Evolutionary conservation across 2,113 vertebrate species (phyloP), one percentile per base, ranked within the genome.

Genomic region (Sprattus sprattus): DNA sequence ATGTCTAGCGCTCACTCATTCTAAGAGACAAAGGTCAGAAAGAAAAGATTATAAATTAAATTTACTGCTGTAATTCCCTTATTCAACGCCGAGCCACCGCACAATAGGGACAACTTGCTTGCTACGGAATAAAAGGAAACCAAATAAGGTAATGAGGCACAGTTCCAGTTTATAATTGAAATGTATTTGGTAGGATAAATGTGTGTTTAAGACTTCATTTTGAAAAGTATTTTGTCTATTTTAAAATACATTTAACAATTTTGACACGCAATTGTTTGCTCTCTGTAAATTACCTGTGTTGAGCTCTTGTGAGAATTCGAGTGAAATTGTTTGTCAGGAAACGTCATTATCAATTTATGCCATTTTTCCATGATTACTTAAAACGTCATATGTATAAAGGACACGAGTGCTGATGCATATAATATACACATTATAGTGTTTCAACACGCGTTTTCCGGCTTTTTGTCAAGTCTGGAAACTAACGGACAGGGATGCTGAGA

Each of bases 11-110:
- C 94, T 95, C 95, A 93, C 94, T 90, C 91, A 94, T 93, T 95
- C 91, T 88, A 90, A 92, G 92, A 95, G 93, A 95, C 96, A 96
- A 97, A 97, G 96, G 97, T 97, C 96, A 96, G 93, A 92, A 95
- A 96, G 94, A 95, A 96, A 95, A 93, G 95, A 96, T 96, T 96
- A 95, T 95, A 97, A 96, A 95, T 96, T 93, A 91, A 93, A 93
- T 94, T 92, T 92, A 93, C 91, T 85, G 88, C 91, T 89, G 90
- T 91, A 89, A 90, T 88, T 91, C 54, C 87, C 88, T 89, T 93
- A 94, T 92, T 94, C 92, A 88, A 89, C 91, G 85, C 88, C 82
- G 89, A 57, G 90, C 87, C 90, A 89, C 85, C 81, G 84, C 86
- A 93, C 91, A 90, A 92, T 89, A 90, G 93, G 89, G 90, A 94